These are phyloP conservation scores for Syrphus vitripennis DNA, from an alignment of 2,888 invertebrate genomes.

Conservation along the genomic window DNA sequence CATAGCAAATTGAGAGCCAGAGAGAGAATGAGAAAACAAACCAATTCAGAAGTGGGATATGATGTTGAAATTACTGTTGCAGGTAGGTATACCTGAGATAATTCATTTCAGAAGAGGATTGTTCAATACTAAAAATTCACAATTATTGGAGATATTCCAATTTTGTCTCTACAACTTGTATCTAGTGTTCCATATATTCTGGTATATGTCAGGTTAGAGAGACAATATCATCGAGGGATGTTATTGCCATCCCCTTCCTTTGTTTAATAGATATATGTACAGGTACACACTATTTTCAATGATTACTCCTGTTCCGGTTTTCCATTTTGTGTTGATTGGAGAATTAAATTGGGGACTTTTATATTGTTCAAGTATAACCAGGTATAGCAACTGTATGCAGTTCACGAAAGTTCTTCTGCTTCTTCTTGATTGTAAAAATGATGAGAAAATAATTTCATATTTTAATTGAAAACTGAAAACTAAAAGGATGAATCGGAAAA, in stretches of 20 bases:
- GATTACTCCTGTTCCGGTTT: slow-evolving; percentile 52
- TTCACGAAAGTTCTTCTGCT: neutral
- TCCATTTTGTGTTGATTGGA: slow-evolving; percentile 58
- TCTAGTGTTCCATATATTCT: neutral
- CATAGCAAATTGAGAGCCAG: neutral
- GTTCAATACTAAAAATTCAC: neutral
- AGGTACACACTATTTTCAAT: slow-evolving; percentile 33
- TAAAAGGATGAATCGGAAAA: slow-evolving; percentile 48
- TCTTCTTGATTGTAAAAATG: neutral
- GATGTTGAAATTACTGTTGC: slow-evolving; percentile 43
- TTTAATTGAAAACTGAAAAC: slow-evolving; percentile 68
- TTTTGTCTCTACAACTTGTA: neutral
- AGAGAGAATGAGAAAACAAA: neutral
- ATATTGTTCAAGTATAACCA: slow-evolving; percentile 14
- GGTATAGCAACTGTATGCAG: neutral
- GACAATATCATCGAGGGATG: neutral
- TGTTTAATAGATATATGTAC: too few species aligned
- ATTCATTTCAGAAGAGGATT: slow-evolving; percentile 2
- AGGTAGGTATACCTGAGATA: slow-evolving; percentile 34
- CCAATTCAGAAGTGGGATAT: slow-evolving; percentile 8
- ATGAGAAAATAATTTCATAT: slow-evolving; percentile 60
- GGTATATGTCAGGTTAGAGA: neutral
- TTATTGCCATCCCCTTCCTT: slow-evolving; percentile 4
- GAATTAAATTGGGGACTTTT: slow-evolving; percentile 58
- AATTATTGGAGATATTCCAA: slow-evolving; percentile 5